Evolutionary conservation across 1,140 invertebrate genomes (phyloP).

Genomic region (Seison nebaliae): DNA sequence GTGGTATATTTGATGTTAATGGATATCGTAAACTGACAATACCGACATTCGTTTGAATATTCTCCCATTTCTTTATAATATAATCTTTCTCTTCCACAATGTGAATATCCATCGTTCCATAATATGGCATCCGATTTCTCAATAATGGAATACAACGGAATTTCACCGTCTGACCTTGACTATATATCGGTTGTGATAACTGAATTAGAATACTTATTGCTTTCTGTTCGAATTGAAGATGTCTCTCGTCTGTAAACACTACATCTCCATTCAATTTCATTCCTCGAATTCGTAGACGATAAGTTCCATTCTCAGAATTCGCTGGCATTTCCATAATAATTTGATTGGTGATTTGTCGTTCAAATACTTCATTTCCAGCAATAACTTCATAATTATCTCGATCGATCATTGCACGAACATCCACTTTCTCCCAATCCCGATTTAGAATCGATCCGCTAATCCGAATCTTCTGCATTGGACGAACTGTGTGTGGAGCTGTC

Average conservation of each 20-base stretch:
- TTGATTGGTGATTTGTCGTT: conserved; percentile 1
- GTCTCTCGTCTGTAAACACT: conserved; percentile 23
- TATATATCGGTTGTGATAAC: conserved; percentile 72
- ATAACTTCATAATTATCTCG: conserved; percentile 9
- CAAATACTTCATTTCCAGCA: conserved; percentile 1
- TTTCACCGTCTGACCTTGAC: conserved; percentile 50
- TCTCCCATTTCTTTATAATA: conserved; percentile 63
- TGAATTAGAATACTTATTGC: conserved; percentile 56
- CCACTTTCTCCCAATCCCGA: conserved; percentile 5
- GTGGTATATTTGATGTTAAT: conserved; percentile 62
- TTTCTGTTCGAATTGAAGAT: conserved; percentile 22
- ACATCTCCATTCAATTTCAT: conserved; percentile 20
- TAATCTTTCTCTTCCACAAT: conserved; percentile 57
- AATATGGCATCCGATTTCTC: conserved; percentile 55
- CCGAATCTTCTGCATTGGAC: conserved; percentile 5
- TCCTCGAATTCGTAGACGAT: conserved; percentile 59
- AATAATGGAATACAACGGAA: conserved; percentile 53
- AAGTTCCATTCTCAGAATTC: conserved; percentile 37
- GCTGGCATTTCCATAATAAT: conserved; percentile 18
- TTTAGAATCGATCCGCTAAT: conserved; percentile 6
- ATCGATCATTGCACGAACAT: conserved; percentile 8
- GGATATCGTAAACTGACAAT: conserved; percentile 35
- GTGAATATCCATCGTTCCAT: conserved; percentile 58
- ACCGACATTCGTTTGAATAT: conserved; percentile 39
- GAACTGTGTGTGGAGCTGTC: conserved; percentile 3